Evolutionary conservation across 1,140 invertebrate species (phyloP).

Genomic region (Leptonema lineaticorne): DNA sequence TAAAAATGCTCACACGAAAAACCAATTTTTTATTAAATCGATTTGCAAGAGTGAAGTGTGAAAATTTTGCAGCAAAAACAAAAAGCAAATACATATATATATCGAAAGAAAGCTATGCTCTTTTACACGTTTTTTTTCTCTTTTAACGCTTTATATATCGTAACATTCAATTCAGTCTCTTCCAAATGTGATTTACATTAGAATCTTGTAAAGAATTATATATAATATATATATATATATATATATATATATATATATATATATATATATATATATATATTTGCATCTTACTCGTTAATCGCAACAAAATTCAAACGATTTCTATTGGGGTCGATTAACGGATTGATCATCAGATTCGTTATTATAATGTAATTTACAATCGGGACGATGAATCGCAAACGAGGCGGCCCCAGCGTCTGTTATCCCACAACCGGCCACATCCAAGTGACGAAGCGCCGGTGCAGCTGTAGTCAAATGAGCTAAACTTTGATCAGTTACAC

Average conservation of each 20-base stretch:
- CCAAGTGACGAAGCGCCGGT: conserved; percentile 59
- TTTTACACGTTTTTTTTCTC: too few species aligned
- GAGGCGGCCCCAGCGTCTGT: conserved; percentile 57
- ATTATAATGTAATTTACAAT: conserved; percentile 50
- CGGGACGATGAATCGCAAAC: conserved; percentile 56
- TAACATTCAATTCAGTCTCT: too few species aligned
- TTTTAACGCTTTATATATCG: too few species aligned
- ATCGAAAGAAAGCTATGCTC: too few species aligned
- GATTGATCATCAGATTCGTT: conserved; percentile 9
- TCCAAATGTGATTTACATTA: too few species aligned
- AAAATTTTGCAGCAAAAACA: too few species aligned
- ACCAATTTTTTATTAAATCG: too few species aligned
- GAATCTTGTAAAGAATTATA: too few species aligned
- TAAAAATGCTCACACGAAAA: too few species aligned
- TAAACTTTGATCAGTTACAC: conserved; percentile 65
- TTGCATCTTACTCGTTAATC: not conserved
- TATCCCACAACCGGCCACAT: conserved; percentile 62
- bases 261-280: not conserved
- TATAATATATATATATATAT: too few species aligned
- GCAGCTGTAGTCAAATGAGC: conserved; percentile 61
- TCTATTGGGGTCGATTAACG: not conserved
- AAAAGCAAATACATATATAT: too few species aligned
- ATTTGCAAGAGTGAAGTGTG: too few species aligned
- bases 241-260: not conserved
- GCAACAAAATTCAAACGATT: not conserved